Conservation (phyloP, 2,888 invertebrate genomes). For the Eristalinus sepulchralis region DNA sequence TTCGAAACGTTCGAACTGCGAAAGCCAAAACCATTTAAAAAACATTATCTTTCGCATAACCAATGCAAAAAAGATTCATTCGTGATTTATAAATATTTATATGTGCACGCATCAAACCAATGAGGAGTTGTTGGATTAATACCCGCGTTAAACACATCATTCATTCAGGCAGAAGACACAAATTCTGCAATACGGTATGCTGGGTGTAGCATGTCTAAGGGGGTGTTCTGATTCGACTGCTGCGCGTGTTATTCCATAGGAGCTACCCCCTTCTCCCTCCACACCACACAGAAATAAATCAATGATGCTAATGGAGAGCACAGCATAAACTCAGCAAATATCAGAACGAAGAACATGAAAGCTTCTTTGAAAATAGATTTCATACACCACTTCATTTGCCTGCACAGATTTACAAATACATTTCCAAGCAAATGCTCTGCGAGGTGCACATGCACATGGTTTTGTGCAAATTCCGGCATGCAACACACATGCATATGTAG, state of each 20-base stretch:
- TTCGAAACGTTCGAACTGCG: background rate
- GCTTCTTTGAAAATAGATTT: slow-evolving; percentile 43
- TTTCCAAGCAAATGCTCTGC: slow-evolving; percentile 30
- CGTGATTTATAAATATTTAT: slow-evolving; percentile 4
- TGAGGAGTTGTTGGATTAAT: slow-evolving; percentile 46
- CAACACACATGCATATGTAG: slow-evolving; percentile 9
- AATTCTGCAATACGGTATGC: background rate
- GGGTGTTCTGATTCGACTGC: background rate
- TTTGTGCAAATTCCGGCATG: background rate
- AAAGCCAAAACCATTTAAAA: background rate
- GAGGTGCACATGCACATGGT: background rate
- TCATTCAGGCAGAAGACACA: slow-evolving; percentile 32
- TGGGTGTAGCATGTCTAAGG: background rate
- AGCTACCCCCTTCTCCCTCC: background rate
- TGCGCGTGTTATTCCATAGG: slow-evolving; percentile 20
- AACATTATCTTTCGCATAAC: background rate
- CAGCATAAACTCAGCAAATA: slow-evolving; percentile 43
- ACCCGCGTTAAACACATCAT: slow-evolving; percentile 44
- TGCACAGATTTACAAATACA: slow-evolving; percentile 40
- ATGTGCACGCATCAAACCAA: slow-evolving; percentile 14
- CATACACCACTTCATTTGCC: slow-evolving; percentile 29
- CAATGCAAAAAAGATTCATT: background rate
- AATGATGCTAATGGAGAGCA: slow-evolving; percentile 53
- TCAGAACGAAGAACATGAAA: slow-evolving; percentile 34
- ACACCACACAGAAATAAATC: slow-evolving; percentile 53